These are phyloP conservation scores for Byasa hedistus DNA, from an alignment of 2,888 invertebrate species.

Conservation along the genomic window DNA sequence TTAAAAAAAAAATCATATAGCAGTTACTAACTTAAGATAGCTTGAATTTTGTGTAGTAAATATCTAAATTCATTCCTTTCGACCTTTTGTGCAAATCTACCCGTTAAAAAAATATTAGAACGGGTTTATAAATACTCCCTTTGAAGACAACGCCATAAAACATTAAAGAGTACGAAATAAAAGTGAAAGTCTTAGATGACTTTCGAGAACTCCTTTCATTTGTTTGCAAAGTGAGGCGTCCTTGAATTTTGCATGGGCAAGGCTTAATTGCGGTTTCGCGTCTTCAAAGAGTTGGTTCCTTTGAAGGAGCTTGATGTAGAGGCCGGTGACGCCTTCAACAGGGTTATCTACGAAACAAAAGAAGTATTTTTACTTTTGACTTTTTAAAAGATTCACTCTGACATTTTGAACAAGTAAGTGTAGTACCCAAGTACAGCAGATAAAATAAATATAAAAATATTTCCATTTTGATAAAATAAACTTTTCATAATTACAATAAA, in stretches of 20 bases:
- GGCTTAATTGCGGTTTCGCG: conserved; percentile 75
- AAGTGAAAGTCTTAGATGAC: conserved; percentile 65
- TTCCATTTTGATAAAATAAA: no score
- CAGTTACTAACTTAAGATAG: no score
- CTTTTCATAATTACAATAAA: no score
- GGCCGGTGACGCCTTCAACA: conserved; percentile 27
- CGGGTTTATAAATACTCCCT: no score
- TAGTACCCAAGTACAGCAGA: no score
- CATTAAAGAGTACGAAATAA: conserved; percentile 51
- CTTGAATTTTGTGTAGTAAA: no score
- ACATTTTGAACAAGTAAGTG: conserved; percentile 27
- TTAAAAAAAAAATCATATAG: no score
- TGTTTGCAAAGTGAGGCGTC: conserved; percentile 63
- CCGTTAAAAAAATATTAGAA: no score
- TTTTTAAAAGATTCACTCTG: conserved; percentile 42
- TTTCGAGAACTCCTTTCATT: conserved; percentile 62
- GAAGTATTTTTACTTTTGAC: conserved; percentile 52
- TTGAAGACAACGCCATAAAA: conserved; percentile 28
- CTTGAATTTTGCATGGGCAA: conserved; percentile 71
- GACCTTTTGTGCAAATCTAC: no score
- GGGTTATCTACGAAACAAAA: conserved; percentile 56
- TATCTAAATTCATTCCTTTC: no score
- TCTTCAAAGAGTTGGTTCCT: conserved; percentile 75
- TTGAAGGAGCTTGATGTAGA: conserved; percentile 46
- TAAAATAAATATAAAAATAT: no score